phyloP scores from a whole-genome alignment of 2,113 vertebrate genomes.

The Meles meles region DNA sequence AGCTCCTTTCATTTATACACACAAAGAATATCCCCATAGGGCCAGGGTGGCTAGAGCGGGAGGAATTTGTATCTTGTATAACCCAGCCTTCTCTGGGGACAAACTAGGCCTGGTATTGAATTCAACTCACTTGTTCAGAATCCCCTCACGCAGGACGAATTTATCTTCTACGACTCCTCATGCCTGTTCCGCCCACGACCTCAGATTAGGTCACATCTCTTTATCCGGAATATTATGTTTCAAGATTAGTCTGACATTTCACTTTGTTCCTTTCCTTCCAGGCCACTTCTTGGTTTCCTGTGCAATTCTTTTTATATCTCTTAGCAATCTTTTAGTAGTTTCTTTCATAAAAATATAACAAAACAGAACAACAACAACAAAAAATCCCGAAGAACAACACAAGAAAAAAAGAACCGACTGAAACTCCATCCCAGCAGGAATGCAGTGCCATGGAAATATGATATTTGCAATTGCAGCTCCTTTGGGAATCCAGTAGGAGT shows the following conservation, averaged over 20 bases:
- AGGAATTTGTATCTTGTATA: background rate
- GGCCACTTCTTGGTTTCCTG: background rate
- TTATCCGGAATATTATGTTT: background rate
- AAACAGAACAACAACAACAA: background rate
- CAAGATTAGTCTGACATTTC: background rate
- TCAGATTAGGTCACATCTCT: background rate
- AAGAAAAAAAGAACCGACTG: background rate
- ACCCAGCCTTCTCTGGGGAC: background rate
- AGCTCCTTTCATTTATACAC: background rate
- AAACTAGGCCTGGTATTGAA: background rate
- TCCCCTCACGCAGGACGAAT: background rate
- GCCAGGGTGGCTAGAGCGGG: background rate
- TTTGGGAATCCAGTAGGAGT: background rate
- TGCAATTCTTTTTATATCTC: background rate
- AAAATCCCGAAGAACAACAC: background rate
- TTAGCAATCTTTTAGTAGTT: background rate
- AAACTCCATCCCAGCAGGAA: background rate
- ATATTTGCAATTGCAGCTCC: background rate
- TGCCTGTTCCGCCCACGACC: background rate
- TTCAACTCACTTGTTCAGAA: background rate
- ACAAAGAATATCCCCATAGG: background rate
- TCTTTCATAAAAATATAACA: background rate
- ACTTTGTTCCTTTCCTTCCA: background rate
- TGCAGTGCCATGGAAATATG: background rate
- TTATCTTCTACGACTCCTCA: background rate